Evolutionary conservation across 2,888 invertebrate species (phyloP), one percentile per base, ranked within the genome.

Genomic region (Ophion obscuratus): DNA sequence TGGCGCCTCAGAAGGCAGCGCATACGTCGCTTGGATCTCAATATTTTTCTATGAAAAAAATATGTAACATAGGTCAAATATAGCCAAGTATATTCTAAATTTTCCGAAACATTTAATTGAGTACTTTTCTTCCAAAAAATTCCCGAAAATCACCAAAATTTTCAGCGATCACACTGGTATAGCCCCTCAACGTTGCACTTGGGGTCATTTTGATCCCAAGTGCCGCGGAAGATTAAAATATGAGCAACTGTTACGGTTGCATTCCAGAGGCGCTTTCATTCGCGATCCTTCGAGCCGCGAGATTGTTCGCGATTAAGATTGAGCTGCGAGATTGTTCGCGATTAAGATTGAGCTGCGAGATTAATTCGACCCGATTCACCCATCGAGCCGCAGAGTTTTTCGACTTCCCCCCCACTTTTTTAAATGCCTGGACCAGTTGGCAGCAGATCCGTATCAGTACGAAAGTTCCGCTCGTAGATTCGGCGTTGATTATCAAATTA

Each of bases 401-500:
- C 14, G 2, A 53, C 3, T 53, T 5, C 17, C 17, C 17, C 17
- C 1, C 53, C 17, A 17, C 3, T 14, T 14, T 14, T 53, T 53
- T 53, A 5, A 3, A 17, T 11, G 53, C 53, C 2, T 53, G 53
- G 53, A 53, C 53, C 47, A 47, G 17, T 47, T 47, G 47, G 47
- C 47, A 14, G 14, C 14, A 47, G 47, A 47, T 47, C 47, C 47
- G 47, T 47, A 47, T 47, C 47, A 14, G 47, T 47, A 47, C 14
- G 47, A 47, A 47, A 47, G 47, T 47, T 62, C 24, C 9, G 27
- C 62, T 20, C 14, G n/a, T 62, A 20, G 9, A 62, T 62, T 62
- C 62, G 20, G 14, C 17, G 80, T 44, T 89, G 77, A 85, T 74
- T 84, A 87, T 88, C 88, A 14, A 11, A 17, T 14, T 53, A 53